A percentile compares a stretch with the other conserved stretches of the same genome.
Conservation (phyloP, 23 tunicate genomes). For the Pegea sp. region DNA sequence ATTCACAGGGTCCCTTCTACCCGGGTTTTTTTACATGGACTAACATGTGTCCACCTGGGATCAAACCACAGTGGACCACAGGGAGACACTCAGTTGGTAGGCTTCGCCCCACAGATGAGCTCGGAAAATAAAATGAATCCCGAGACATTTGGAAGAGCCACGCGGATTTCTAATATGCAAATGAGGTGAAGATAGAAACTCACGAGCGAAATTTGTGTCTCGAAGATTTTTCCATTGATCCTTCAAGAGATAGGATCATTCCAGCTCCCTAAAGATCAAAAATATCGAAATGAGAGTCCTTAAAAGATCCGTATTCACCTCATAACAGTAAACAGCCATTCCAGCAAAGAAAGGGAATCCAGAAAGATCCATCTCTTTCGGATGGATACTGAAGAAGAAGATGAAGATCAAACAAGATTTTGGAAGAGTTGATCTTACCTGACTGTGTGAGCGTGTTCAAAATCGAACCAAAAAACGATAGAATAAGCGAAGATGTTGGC, state of each 20-base stretch:
- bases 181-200: conserved; percentile 1
- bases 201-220: conserved; percentile 40
- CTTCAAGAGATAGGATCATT: conserved; percentile 87
- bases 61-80: too few relatives aligned
- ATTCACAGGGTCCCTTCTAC: too few relatives aligned
- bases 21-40: too few relatives aligned
- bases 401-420: too few relatives aligned
- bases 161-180: too few relatives aligned
- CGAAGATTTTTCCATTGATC: conserved; percentile 53
- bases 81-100: too few relatives aligned
- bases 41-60: too few relatives aligned
- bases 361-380: conserved; percentile 73
- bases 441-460: conserved; percentile 76
- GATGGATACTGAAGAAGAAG: conserved; percentile 42
- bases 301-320: too few relatives aligned
- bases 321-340: conserved; percentile 95
- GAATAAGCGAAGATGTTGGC: conserved; percentile 92
- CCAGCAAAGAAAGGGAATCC: conserved; percentile 97
- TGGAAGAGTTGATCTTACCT: conserved; percentile 25
- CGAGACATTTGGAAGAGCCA: too few relatives aligned
- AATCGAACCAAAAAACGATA: conserved; percentile 96
- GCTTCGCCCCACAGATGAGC: too few relatives aligned
- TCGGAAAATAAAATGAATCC: too few relatives aligned
- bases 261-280: conserved; percentile 59
- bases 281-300: background rate